Evolutionary conservation across 2,113 vertebrate species (phyloP).

Genomic region (Ploceus nigricollis): DNA sequence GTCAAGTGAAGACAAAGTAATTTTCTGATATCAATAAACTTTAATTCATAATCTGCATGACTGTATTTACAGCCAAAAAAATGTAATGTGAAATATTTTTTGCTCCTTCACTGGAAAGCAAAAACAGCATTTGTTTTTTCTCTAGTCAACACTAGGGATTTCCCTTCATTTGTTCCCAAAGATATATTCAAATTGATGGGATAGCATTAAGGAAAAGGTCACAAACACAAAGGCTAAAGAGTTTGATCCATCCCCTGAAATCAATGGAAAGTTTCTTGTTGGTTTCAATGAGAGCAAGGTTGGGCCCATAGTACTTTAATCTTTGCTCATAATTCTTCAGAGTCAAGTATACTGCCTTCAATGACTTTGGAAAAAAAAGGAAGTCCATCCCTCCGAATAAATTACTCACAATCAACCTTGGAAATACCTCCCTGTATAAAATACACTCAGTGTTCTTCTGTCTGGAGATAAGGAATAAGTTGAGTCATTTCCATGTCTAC

Average conservation of each 20-base stretch:
- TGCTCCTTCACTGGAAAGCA: neutral
- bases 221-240: neutral
- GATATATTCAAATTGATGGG: neutral
- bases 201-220: neutral
- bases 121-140: neutral
- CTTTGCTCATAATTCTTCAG: neutral
- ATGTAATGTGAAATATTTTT: neutral
- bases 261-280: neutral
- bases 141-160: neutral
- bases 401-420: constrained; percentile 46
- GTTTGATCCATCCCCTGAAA: neutral
- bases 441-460: neutral
- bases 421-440: neutral
- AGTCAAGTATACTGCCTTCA: neutral
- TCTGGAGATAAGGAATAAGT: neutral
- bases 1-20: neutral
- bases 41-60: neutral
- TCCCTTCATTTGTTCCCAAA: neutral
- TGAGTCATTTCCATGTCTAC: neutral
- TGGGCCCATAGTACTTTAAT: neutral
- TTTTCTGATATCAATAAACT: neutral
- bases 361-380: neutral
- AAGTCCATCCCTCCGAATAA: neutral
- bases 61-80: neutral
- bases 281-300: neutral